A percentile compares a stretch with the other conserved stretches of the same genome.
Evolutionary conservation across 2,113 vertebrate genomes (phyloP).

Genomic region (Ictalurus furcatus): DNA sequence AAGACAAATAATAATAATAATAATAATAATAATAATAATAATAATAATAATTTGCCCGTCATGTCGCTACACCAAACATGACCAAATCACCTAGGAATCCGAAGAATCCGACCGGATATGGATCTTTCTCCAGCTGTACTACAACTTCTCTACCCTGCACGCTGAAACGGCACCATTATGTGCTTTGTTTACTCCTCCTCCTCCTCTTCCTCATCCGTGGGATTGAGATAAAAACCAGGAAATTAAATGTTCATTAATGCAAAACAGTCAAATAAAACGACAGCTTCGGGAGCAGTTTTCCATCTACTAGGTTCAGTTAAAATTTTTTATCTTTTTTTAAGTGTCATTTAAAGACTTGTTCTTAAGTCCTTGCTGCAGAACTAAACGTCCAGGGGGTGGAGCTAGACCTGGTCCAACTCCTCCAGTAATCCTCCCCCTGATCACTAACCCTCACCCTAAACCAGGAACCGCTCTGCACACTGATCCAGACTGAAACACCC

Average conservation of each 20-base stretch:
- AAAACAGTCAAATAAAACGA: not conserved
- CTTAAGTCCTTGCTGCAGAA: not conserved
- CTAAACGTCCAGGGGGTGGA: not conserved
- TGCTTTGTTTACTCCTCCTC: not conserved
- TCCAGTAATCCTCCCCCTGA: not conserved
- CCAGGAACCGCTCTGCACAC: too few species aligned
- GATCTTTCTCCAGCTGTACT: not conserved
- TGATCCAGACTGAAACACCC: not conserved
- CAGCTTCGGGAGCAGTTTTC: not conserved
- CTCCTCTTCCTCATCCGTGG: not conserved
- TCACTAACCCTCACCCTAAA: not conserved
- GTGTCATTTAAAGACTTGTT: too few species aligned
- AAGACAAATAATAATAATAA: not conserved
- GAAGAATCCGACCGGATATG: not conserved
- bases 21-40: too few species aligned
- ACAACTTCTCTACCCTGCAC: not conserved
- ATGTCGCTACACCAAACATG: not conserved
- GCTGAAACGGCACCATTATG: not conserved
- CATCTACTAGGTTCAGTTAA: not conserved
- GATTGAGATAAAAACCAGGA: not conserved
- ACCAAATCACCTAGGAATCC: not conserved
- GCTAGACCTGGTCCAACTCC: not conserved
- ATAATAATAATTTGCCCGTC: not conserved
- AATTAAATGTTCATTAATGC: not conserved
- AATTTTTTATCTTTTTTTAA: not conserved